Evolutionary conservation across 2,113 vertebrate species (phyloP).

Genomic region (Arothron firmamentum): DNA sequence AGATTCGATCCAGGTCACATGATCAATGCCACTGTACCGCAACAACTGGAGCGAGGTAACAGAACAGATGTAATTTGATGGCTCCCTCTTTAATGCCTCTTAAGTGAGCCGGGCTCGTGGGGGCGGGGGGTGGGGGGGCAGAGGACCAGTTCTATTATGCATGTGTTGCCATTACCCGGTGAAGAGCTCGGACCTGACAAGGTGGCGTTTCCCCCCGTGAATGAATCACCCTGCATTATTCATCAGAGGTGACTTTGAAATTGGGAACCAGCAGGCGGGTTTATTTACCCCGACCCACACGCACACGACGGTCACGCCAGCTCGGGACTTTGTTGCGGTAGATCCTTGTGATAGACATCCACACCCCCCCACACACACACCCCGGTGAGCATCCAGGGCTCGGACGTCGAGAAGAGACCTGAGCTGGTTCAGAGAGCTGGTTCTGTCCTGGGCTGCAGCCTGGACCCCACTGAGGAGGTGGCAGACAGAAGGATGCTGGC

Average conservation of each 20-base stretch:
- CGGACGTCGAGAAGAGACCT: too few relatives aligned
- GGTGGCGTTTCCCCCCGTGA: constrained; percentile 50
- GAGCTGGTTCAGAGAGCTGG: too few relatives aligned
- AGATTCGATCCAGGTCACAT: background rate
- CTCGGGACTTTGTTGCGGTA: too few relatives aligned
- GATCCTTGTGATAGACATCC: too few relatives aligned
- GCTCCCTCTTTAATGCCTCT: constrained; percentile 50
- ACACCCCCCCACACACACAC: too few relatives aligned
- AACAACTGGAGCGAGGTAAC: background rate
- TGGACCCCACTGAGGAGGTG: too few relatives aligned
- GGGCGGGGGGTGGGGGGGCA: constrained; percentile 11
- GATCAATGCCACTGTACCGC: background rate
- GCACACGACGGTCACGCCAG: too few relatives aligned
- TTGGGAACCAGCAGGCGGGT: constrained; percentile 17
- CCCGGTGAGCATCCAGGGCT: too few relatives aligned
- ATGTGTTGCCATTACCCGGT: constrained; percentile 53
- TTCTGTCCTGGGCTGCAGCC: too few relatives aligned
- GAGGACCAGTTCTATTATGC: constrained; percentile 53
- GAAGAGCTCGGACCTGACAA: constrained; percentile 51
- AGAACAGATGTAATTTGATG: constrained; percentile 50
- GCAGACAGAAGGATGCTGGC: too few relatives aligned
- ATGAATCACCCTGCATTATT: constrained; percentile 53
- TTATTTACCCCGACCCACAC: too few relatives aligned
- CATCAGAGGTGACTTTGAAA: constrained; percentile 68
- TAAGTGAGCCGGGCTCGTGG: constrained; percentile 26